Base-by-base conservation (phyloP, 2,888 invertebrate species). In the Ophioninae sp. region DNA sequence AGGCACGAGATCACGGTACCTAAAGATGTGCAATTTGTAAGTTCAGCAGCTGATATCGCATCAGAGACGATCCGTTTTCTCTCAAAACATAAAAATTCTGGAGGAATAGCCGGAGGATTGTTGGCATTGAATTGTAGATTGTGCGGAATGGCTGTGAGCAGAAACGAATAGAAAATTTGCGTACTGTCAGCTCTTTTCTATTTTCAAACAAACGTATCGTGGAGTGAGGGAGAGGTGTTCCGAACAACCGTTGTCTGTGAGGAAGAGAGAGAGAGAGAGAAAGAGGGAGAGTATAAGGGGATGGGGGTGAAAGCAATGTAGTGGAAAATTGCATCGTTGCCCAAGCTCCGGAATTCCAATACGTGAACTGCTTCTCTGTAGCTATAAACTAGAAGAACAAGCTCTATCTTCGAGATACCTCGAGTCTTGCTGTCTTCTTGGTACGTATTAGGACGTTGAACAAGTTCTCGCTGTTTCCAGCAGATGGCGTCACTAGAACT, bases 301-400 rank as follows among this genome's bases (percentile, higher is more conserved):
- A 20, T 69, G 13, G 59, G 21, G 70, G 7, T 44, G 62, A 44
- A 73, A 62, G 68, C 44, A 72, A 65, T 78, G 50, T 64, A 64
- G 41, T 77, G 56, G 69, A 65, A 78, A 78, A 81, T 78, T 77
- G 78, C 62, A 78, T 73, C 83, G 83, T 81, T 77, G 80, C 61
- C 37, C 10, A 73, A 81, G 73, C 41, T 79, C 72, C 41, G 77
- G 73, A 80, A 83, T 83, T 80, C 68, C 77, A 68, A 83, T 80
- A 79, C 67, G 41, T 67, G 64, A 79, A 79, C 62, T 61, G 68
- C 37, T 17, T 61, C 44, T 68, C 30, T 37, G 68, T 68, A 69
- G 64, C 6, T 17, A 50, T 50, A 50, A 57, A 69, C n/a, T 7
- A 8, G 44, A 37, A 23, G 39, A 78, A 65, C 44, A 72, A 79